Base-by-base conservation (phyloP, 2,797 vertebrate genomes). In the Rhabdophis nuchalis region DNA sequence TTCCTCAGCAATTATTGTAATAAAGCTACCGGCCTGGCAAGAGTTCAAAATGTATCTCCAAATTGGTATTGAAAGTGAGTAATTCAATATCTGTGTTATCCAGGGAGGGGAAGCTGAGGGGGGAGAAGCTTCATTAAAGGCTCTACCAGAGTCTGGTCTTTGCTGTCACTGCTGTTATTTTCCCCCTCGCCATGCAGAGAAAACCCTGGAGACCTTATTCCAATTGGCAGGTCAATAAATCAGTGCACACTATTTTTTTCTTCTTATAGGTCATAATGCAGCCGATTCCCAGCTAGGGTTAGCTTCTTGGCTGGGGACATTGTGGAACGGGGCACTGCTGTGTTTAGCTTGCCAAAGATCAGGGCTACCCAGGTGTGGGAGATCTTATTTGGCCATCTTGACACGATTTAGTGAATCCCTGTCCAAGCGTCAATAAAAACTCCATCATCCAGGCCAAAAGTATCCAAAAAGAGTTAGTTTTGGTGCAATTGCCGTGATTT, bases 11-110 rank as follows among this genome's bases (percentile, higher is more conserved):
- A 50, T 91, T 94, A 58, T 91, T 41, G 94, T 95, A 96, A 96
- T 95, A 96, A 96, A 95, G 92, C 92, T 94, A 93, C 92, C 95
- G 94, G 93, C 94, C 94, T 96, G 94, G 94, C 94, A 93, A 20
- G 2, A 27, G 88, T 94, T 96, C 95, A 95, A 94, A 96, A 95
- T 77, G 92, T 94, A 95, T 87, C 90, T 93, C 93, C 2, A 68
- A 89, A 94, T 91, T 95, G 57, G 96, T 32, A 58, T 3, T 85
- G 72, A 93, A 95, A 60, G 52, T 93, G 91, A 27, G 93, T 96
- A 95, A 96, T 95, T 96, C 94, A 95, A 96, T 87, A 58, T 14
- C 87, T 92, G 95, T 1, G 23, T 32, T 93, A 95, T 89, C 94
- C 10, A 20, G 60, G 57, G 27, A 46, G 20, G 4, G 36, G 23